Evolutionary conservation across 2,113 vertebrate genomes (phyloP), one percentile per base, ranked within the genome.

Genomic region (Hyperoodon ampullatus): DNA sequence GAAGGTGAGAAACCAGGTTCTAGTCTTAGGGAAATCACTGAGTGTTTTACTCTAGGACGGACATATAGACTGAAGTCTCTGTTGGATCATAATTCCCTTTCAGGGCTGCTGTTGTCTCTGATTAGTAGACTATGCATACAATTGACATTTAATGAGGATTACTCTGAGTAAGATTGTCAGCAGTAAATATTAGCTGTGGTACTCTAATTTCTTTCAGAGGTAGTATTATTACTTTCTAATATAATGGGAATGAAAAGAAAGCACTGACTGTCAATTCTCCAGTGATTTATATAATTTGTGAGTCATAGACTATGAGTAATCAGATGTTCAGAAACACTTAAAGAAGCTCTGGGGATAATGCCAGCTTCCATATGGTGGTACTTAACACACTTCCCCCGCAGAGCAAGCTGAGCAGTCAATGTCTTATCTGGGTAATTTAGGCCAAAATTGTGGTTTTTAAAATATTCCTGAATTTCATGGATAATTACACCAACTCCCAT

Each of bases 211-310:
- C 74, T 93, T 94, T 87, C 35, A 83, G 77, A 97, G 72, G 13
- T 65, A 30, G 19, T 92, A 24, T 68, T 82, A 83, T 93, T 97
- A 75, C n/a, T 96, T 96, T 91, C 63, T 85, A 92, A 91, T 83
- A 81, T 19, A 90, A 90, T 80, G 50, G 60, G n/a, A 47, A 81
- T 82, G 42, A 83, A 90, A 94, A 93, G 50, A 96, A 93, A 92
- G 11, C 50, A 77, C 30, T 93, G 83, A 93, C 47, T 96, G 63
- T 91, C 63, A 95, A 39, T 92, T 93, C 70, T 93, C 92, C 90
- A 65, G 95, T 92, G 87, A 88, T 96, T 95, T 78, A 61, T 95
- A 18, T 93, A 93, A 96, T 95, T 96, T 97, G 53, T 94, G 75
- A 94, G 78, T 89, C 21, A 3, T 35, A 93, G 78, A 39, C 33